These are phyloP conservation scores for Pseudocheirus occidentalis DNA, from an alignment of 2,797 vertebrate species.

Conservation along the genomic window DNA sequence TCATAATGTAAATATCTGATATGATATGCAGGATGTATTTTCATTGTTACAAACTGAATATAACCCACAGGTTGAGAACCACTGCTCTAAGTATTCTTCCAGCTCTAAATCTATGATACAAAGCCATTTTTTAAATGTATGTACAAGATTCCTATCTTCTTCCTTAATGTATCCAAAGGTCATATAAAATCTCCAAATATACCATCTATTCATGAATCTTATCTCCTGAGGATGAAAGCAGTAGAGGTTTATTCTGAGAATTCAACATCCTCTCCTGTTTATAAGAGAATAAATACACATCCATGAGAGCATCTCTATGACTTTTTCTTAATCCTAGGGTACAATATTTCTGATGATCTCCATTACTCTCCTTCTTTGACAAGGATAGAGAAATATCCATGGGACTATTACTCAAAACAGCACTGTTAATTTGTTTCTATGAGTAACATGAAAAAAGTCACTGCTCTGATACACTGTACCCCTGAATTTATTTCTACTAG, in stretches of 20 bases:
- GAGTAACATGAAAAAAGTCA: not conserved
- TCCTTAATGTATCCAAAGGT: slow-evolving; percentile 31
- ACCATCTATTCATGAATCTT: slow-evolving; percentile 14
- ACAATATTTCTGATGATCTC: slow-evolving; percentile 21
- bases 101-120: slow-evolving; percentile 46
- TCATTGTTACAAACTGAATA: no score
- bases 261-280: slow-evolving; percentile 59
- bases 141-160: slow-evolving; percentile 42
- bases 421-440: slow-evolving; percentile 43
- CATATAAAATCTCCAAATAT: slow-evolving; percentile 21
- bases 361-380: slow-evolving; percentile 28
- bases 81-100: slow-evolving; percentile 32
- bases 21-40: no score
- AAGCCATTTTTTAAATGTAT: not conserved
- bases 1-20: no score
- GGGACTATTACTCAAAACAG: slow-evolving; percentile 41
- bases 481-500: slow-evolving; percentile 2
- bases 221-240: slow-evolving; percentile 27
- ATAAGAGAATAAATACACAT: slow-evolving; percentile 45
- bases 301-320: slow-evolving; percentile 23
- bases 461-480: slow-evolving; percentile 61
- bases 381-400: slow-evolving; percentile 31
- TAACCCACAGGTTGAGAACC: no score
- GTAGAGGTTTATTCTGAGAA: slow-evolving; percentile 53
- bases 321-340: slow-evolving; percentile 25